Conservation (phyloP, 2,113 vertebrate genomes). For the Antechinus flavipes region DNA sequence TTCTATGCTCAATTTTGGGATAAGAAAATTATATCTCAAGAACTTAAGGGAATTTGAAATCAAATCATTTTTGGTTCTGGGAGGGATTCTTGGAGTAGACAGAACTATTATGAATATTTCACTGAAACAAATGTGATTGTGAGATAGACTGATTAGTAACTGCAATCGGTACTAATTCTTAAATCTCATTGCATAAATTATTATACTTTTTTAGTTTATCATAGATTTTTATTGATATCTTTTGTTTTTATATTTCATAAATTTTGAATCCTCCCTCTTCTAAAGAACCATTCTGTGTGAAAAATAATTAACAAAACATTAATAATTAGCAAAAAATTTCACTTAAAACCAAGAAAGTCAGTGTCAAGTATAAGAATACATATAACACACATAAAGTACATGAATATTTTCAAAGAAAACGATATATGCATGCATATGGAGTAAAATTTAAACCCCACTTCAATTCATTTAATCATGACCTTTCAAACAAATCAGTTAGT, state of each 20-base stretch:
- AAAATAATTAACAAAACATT: not conserved
- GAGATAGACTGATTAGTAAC: not conserved
- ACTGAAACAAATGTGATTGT: not conserved
- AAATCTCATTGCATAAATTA: not conserved
- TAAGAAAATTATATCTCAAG: not conserved
- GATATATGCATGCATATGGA: not conserved
- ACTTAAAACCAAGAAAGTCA: not conserved
- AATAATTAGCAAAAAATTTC: not conserved
- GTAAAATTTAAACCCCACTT: not conserved
- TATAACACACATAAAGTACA: not conserved
- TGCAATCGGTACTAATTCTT: not conserved
- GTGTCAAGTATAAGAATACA: not conserved
- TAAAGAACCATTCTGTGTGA: not conserved
- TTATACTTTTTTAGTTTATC: not conserved
- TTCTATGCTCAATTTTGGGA: not conserved
- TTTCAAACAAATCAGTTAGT: not conserved
- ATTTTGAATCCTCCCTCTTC: not conserved
- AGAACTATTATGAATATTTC: slow-evolving; percentile 5
- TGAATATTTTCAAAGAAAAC: not conserved
- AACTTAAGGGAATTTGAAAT: not conserved
- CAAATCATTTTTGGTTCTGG: slow-evolving; percentile 18
- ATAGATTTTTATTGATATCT: not conserved
- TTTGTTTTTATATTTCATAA: not conserved
- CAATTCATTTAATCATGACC: not conserved
- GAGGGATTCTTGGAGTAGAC: not conserved